Conservation (phyloP, 1,140 invertebrate genomes). For the Hydropsyche tenuis region DNA sequence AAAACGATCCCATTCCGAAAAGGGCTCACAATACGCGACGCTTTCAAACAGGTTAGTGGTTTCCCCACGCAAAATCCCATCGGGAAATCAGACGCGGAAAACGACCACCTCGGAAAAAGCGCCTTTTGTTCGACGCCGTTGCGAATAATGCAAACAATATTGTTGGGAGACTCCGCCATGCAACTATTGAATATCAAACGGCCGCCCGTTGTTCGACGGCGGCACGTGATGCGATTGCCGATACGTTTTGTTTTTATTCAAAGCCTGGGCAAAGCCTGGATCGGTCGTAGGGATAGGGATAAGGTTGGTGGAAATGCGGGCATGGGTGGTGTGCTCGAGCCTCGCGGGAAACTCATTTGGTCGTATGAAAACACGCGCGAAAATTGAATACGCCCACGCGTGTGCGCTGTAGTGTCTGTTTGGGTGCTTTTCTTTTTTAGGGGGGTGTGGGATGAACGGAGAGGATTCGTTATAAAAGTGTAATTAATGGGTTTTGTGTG, state of each 20-base stretch:
- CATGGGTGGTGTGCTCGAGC: background rate
- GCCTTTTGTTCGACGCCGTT: conserved; percentile 27
- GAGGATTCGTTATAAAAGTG: too few species aligned
- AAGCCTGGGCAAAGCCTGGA: conserved; percentile 9
- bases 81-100: conserved; percentile 28
- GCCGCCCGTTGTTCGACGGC: background rate
- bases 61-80: conserved; percentile 17
- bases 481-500: too few species aligned
- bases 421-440: too few species aligned
- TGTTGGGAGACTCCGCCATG: conserved; percentile 25
- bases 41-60: background rate
- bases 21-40: too few species aligned
- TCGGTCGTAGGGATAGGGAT: too few species aligned
- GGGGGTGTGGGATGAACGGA: too few species aligned
- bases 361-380: conserved; percentile 23
- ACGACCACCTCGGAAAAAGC: conserved; percentile 5
- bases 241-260: conserved; percentile 24
- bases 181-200: conserved; percentile 36
- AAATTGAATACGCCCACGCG: conserved; percentile 20
- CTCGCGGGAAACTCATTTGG: conserved; percentile 19
- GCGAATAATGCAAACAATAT: conserved; percentile 41
- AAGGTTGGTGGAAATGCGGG: too few species aligned
- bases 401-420: background rate
- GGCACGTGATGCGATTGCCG: conserved; percentile 10
- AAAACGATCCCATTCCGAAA: too few species aligned